These are phyloP conservation scores for Vultur gryphus DNA, from an alignment of 2,797 vertebrate genomes.

Conservation along the genomic window DNA sequence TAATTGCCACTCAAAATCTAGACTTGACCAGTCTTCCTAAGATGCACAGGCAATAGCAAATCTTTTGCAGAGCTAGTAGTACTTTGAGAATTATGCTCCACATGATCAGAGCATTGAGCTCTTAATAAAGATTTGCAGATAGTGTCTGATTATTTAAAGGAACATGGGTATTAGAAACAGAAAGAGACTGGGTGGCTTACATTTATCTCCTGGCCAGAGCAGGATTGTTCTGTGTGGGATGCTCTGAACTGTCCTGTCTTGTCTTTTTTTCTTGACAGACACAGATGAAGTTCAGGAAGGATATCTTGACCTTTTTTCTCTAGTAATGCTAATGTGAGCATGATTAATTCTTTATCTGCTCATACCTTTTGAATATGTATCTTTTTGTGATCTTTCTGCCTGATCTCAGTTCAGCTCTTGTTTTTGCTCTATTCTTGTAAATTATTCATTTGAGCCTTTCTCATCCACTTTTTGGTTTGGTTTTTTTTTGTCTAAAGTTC, in stretches of 20 bases:
- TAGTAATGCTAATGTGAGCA: neutral
- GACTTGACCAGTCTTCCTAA: neutral
- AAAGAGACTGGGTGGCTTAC: neutral
- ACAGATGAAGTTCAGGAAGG: neutral
- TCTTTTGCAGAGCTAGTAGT: neutral
- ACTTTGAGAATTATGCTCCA: neutral
- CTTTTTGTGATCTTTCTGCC: neutral
- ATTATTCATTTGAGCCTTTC: neutral
- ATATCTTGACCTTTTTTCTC: neutral
- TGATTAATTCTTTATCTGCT: neutral
- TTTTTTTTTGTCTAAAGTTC: neutral
- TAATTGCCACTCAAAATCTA: neutral
- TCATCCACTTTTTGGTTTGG: neutral
- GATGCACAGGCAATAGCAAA: neutral
- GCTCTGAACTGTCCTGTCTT: neutral
- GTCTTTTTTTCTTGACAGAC: neutral
- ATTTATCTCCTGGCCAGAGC: neutral
- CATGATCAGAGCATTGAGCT: neutral
- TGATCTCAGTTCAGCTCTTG: neutral
- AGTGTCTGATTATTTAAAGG: neutral
- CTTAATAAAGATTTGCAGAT: neutral
- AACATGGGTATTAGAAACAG: neutral
- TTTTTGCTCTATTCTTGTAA: neutral
- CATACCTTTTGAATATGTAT: neutral
- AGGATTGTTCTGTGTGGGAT: neutral